Evolutionary conservation across 37 sponge, comb jelly and placozoan genomes (phyloP).

Genomic region (Crambe crambe): DNA sequence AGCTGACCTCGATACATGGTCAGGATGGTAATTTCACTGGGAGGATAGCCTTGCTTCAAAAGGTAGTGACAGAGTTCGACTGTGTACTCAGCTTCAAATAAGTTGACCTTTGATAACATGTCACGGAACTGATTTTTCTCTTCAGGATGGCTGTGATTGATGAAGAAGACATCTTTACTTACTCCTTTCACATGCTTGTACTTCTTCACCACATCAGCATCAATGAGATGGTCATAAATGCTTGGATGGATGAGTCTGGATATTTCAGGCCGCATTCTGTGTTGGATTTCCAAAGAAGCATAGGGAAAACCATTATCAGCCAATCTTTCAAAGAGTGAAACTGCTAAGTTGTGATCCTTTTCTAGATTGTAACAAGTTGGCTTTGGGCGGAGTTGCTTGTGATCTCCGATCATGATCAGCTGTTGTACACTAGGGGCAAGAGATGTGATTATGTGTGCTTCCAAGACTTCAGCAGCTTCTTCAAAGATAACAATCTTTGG

Average conservation of each 20-base stretch:
- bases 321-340: conserved; percentile 96
- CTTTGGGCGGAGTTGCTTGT: conserved; percentile 90
- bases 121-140: conserved; percentile 37
- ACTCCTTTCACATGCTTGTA: conserved; percentile 66
- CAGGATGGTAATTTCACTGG: conserved; percentile 81
- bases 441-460: conserved; percentile 85
- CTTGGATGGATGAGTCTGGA: conserved; percentile 63
- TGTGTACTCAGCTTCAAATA: conserved; percentile 73
- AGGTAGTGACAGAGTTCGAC: conserved; percentile 74
- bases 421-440: conserved; percentile 86
- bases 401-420: conserved; percentile 94
- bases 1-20: conserved; percentile 92
- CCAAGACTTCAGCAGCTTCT: conserved; percentile 97
- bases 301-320: conserved; percentile 13
- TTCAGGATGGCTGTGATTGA: conserved; percentile 61
- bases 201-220: conserved; percentile 36
- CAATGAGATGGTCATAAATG: conserved; percentile 62
- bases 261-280: conserved; percentile 94
- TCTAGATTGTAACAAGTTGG: conserved; percentile 71
- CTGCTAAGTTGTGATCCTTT: conserved; percentile 59
- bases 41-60: conserved; percentile 71
- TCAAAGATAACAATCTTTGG: conserved; percentile 95
- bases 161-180: conserved; percentile 68
- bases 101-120: conserved; percentile 54
- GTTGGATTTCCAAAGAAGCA: conserved; percentile 42